Evolutionary conservation across 2,888 invertebrate species (phyloP).

Genomic region (Notodonta ziczac): DNA sequence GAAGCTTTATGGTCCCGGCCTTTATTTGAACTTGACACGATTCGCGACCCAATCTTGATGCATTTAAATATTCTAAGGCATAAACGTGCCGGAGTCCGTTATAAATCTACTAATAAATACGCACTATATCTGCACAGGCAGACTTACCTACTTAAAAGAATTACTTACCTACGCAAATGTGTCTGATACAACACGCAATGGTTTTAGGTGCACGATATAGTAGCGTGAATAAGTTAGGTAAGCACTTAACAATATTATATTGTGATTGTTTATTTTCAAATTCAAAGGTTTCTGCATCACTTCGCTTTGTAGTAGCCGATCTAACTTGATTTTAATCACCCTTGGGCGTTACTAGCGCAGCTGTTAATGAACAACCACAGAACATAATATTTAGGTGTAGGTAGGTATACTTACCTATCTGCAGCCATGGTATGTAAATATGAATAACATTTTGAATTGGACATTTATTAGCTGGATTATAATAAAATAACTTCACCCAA

Average conservation of each 20-base stretch:
- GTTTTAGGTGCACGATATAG: slow-evolving; percentile 23
- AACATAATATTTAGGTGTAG: no score
- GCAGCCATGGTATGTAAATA: no score
- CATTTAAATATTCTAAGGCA: slow-evolving; percentile 52
- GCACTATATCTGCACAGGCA: not conserved
- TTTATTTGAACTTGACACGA: slow-evolving; percentile 77
- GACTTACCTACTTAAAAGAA: not conserved
- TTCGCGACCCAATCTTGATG: slow-evolving; percentile 59
- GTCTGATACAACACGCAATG: slow-evolving; percentile 35
- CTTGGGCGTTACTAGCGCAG: no score
- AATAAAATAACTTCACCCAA: no score
- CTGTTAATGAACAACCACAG: no score
- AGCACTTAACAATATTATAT: not conserved
- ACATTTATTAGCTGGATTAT: no score
- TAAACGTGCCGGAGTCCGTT: slow-evolving; percentile 26
- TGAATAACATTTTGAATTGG: no score
- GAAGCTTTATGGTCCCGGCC: slow-evolving; percentile 62
- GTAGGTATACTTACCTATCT: no score
- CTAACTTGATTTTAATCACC: slow-evolving; percentile 11
- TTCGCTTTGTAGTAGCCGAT: slow-evolving; percentile 17
- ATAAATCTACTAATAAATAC: slow-evolving; percentile 11
- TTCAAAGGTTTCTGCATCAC: slow-evolving; percentile 18
- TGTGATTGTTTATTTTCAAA: slow-evolving; percentile 24
- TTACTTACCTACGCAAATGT: not conserved
- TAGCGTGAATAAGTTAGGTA: slow-evolving; percentile 23